Percentiles rank a stretch among this genome's conserved stretches.
Conservation (phyloP, 2,797 vertebrate species). For the Platalea minor region DNA sequence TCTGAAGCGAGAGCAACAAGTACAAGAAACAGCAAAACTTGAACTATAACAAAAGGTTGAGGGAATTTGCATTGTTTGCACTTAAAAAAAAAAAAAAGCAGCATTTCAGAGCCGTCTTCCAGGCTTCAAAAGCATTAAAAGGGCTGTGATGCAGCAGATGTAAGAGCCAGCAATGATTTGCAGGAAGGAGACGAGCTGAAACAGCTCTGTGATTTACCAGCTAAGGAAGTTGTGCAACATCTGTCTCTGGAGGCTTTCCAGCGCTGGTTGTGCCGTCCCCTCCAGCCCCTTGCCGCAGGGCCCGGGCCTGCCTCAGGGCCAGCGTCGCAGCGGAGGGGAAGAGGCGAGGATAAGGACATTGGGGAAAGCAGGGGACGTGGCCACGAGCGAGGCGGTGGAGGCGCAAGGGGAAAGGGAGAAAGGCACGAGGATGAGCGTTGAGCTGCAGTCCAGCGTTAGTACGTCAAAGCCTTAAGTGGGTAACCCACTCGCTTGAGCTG, state of each 20-base stretch:
- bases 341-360: too few relatives aligned
- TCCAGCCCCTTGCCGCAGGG: neutral
- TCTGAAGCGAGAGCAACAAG: neutral
- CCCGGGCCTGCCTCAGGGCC: too few relatives aligned
- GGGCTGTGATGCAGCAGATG: neutral
- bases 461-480: neutral
- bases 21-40: neutral
- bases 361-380: neutral
- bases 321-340: rapidly evolving
- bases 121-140: neutral
- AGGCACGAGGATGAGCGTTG: neutral
- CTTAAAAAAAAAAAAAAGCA: too few relatives aligned
- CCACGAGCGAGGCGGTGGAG: rapidly evolving
- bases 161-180: neutral
- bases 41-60: rapidly evolving
- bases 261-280: rapidly evolving
- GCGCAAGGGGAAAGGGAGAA: neutral
- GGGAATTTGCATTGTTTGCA: neutral
- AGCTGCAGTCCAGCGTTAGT: neutral
- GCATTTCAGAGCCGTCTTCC: neutral
- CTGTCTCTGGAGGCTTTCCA: neutral
- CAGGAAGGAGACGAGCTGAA: neutral
- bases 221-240: neutral
- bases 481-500: neutral
- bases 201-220: neutral